Evolutionary conservation across 2,113 vertebrate genomes (phyloP).

Genomic region (Limanda limanda): DNA sequence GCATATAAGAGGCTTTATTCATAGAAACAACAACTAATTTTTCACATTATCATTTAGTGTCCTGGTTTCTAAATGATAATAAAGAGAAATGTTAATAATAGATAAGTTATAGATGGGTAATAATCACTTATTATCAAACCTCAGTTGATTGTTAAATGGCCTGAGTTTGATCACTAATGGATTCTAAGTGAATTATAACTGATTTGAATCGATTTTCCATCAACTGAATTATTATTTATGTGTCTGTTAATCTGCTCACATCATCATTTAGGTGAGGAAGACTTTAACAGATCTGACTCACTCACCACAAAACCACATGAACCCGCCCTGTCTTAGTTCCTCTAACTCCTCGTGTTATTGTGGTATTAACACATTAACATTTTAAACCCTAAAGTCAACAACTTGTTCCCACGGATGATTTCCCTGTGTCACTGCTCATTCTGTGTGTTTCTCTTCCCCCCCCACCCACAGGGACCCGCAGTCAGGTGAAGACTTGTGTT

Average conservation of each 20-base stretch:
- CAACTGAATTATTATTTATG: not conserved
- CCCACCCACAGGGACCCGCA: conserved; percentile 65
- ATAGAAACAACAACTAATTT: too few species aligned
- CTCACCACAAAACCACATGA: not conserved
- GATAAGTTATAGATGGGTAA: too few species aligned
- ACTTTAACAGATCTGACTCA: not conserved
- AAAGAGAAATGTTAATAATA: not conserved
- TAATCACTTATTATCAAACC: too few species aligned
- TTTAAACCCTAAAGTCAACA: conserved; percentile 3
- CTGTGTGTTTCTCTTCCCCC: conserved; percentile 41
- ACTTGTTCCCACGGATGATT: conserved; percentile 25
- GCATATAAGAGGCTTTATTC: not conserved
- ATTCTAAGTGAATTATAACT: not conserved
- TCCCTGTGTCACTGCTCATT: conserved; percentile 20
- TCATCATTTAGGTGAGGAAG: not conserved
- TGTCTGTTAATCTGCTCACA: not conserved
- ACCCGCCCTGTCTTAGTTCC: not conserved
- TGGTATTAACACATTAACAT: not conserved
- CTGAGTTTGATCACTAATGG: not conserved
- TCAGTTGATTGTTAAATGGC: not conserved
- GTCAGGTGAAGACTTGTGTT: conserved; percentile 71
- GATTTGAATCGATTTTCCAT: too few species aligned
- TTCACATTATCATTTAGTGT: not conserved
- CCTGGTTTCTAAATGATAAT: not conserved
- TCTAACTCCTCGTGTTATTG: not conserved